These are phyloP conservation scores for Thryonomys swinderianus DNA, from an alignment of 2,113 vertebrate species.

Conservation along the genomic window DNA sequence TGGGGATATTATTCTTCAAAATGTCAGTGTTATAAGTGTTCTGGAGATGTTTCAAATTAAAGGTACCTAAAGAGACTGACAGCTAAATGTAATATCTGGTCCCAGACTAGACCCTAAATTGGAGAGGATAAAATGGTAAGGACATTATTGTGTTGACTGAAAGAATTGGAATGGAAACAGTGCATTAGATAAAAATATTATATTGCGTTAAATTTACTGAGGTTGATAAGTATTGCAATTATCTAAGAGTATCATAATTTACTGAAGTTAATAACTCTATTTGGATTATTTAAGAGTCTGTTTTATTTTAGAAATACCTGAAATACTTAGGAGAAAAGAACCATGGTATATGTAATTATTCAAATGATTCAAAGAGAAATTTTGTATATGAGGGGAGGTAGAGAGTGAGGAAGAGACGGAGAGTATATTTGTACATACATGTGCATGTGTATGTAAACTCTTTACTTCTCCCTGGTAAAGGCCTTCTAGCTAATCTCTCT, in stretches of 20 bases:
- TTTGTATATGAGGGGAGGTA: neutral
- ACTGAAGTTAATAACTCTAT: too few relatives aligned
- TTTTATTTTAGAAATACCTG: slow-evolving; percentile 51
- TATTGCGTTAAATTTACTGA: slow-evolving; percentile 36
- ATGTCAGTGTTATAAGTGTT: neutral
- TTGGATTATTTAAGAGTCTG: too few relatives aligned
- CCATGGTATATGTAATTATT: slow-evolving; percentile 13
- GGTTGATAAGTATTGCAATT: slow-evolving; percentile 35
- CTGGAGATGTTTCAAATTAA: slow-evolving; percentile 41
- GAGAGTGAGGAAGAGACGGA: neutral
- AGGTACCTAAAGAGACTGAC: slow-evolving; percentile 18
- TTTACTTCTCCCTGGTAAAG: neutral
- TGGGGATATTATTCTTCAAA: slow-evolving; percentile 39
- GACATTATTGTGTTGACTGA: slow-evolving; percentile 8
- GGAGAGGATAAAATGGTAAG: neutral
- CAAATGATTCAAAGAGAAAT: slow-evolving; percentile 27
- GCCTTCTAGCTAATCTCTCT: slow-evolving; percentile 2
- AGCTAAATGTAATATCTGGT: slow-evolving; percentile 26
- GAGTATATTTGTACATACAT: neutral
- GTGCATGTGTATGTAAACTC: neutral
- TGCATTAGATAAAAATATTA: slow-evolving; percentile 1
- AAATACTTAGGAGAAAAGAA: slow-evolving; percentile 16
- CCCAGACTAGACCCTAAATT: slow-evolving; percentile 13
- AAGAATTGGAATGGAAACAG: neutral
- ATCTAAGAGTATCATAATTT: neutral